Evolutionary conservation across 2,888 invertebrate genomes (phyloP), one percentile per base, ranked within the genome.

Genomic region (Macrosiphum euphorbiae): DNA sequence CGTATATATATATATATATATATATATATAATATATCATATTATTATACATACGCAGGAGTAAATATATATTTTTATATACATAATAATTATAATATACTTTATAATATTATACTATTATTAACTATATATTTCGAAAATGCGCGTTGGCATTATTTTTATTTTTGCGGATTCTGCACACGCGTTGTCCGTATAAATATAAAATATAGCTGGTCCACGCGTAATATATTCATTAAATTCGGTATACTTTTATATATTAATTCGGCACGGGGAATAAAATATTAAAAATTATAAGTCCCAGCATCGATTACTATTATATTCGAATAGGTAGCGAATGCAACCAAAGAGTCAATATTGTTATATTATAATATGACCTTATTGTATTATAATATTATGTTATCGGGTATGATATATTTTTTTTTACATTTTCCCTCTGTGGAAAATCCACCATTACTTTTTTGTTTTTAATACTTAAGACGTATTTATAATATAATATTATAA

Each of bases 291-390:
- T 78, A 20, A 35, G 7, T 89, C 47, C 10, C 61, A 44, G 58
- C 44, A 44, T 89, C 44, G 28, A 89, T 89, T 20, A 44, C 58
- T 89, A 89, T 61, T 61, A 61, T 28, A 20, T 7, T 44, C 10
- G 44, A 89, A 90, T 90, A 67, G 67, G 67, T 90, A 24, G 4
- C n/a, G 47, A 35, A 47, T 90, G 61, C 61, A n/a, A 67, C 47
- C 67, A 90, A 35, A 35, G 78, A 78, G 8, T 24, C 35, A 78
- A 35, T 58, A 58, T 58, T 58, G 26, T 58, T 58, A 58, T 8
- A 16, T n/a, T 3, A 78, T 61, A 35, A n/a, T 58, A 41, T 24
- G 20, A 52, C 3, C 52, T 20, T 44, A 44, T 52, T 20, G 7
- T 8, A 24, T 52, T 52, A 24, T 26, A 28, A 35, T 26, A 26